Conservation (phyloP, 1,140 invertebrate genomes). For the Drosophila mauritiana region DNA sequence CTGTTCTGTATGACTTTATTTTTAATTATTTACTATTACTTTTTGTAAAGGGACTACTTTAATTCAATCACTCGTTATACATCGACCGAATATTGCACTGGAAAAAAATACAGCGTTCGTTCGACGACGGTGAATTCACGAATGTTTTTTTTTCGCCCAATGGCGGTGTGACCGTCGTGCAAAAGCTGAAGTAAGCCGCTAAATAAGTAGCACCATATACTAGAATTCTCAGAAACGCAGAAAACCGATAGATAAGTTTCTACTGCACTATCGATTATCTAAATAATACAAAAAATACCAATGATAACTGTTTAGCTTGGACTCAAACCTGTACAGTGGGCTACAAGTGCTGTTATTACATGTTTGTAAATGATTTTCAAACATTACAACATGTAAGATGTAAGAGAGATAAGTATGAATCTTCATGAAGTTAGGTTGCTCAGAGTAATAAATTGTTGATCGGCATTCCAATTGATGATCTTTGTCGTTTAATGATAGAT, state of each 20-base stretch:
- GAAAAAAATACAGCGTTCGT: constrained; percentile 19
- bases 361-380: too few relatives aligned
- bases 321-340: constrained; percentile 1
- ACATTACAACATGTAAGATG: too few relatives aligned
- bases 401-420: too few relatives aligned
- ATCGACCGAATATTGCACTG: constrained; percentile 16
- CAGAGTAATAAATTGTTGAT: too few relatives aligned
- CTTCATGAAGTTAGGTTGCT: too few relatives aligned
- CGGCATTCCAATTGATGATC: too few relatives aligned
- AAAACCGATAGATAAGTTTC: too few relatives aligned
- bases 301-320: neutral
- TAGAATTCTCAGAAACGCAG: neutral
- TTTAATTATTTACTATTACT: neutral
- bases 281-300: too few relatives aligned
- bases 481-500: too few relatives aligned
- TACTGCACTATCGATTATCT: too few relatives aligned
- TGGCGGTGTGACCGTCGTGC: neutral
- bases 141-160: constrained; percentile 16
- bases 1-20: neutral
- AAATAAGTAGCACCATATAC: neutral
- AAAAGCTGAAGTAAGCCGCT: neutral
- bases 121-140: constrained; percentile 7
- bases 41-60: constrained; percentile 1
- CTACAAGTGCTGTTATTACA: neutral
- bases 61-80: constrained; percentile 7